Evolutionary conservation across 1,140 invertebrate genomes (phyloP).

Genomic region (Anastrepha ludens): DNA sequence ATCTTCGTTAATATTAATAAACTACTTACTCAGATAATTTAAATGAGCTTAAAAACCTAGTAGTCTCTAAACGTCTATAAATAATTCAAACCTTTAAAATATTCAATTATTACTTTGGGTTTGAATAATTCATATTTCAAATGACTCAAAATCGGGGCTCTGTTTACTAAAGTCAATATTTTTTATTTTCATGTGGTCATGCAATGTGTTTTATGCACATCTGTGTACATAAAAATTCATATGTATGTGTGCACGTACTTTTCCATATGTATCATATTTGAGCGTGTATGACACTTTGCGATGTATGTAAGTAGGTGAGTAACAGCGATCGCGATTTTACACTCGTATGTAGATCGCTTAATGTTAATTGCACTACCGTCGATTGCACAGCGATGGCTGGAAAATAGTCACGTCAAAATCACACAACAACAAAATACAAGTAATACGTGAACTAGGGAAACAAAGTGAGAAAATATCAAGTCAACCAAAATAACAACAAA

Average conservation of each 20-base stretch:
- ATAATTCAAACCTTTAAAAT: background rate
- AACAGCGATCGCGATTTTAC: slow-evolving; percentile 11
- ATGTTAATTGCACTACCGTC: background rate
- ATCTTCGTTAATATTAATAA: no score
- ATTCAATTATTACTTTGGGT: no score
- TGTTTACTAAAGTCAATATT: background rate
- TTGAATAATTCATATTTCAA: background rate
- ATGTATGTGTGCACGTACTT: no score
- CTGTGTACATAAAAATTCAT: no score
- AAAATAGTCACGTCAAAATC: background rate
- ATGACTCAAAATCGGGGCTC: background rate
- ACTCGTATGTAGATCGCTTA: background rate
- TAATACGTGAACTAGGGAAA: background rate
- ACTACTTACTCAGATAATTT: background rate
- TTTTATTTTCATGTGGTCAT: background rate
- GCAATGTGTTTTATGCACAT: background rate
- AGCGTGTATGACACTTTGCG: background rate
- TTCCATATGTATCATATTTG: no score
- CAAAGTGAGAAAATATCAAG: background rate
- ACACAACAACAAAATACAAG: background rate
- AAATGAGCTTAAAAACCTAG: background rate
- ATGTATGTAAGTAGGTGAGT: slow-evolving; percentile 19
- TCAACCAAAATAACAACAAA: background rate
- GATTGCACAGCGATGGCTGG: background rate
- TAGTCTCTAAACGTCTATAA: background rate